Percentiles rank a stretch among this genome's conserved stretches.
Evolutionary conservation across 2,113 vertebrate species (phyloP).

Genomic region (Hypocryptadius cinnamomeus): DNA sequence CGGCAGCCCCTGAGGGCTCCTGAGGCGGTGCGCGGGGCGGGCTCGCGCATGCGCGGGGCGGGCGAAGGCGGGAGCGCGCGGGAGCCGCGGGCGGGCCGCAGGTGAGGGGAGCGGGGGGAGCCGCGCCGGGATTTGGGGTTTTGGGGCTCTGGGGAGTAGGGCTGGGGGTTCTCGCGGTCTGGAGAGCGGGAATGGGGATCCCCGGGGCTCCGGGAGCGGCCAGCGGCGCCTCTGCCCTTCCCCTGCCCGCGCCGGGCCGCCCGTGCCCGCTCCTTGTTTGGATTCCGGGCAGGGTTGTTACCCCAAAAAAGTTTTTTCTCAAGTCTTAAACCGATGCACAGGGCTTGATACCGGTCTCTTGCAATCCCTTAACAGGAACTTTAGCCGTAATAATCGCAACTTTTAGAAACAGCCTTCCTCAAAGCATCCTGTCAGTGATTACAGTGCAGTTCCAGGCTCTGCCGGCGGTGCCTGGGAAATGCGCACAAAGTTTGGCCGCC

Average conservation of each 20-base stretch:
- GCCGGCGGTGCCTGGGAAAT: not conserved
- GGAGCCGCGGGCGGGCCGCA: not conserved
- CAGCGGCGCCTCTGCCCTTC: not conserved
- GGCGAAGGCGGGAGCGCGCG: not conserved
- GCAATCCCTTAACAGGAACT: not conserved
- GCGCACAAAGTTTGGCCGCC: not conserved
- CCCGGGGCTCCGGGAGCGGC: not conserved
- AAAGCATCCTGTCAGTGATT: not conserved
- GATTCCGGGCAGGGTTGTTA: not conserved
- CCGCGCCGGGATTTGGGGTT: not conserved
- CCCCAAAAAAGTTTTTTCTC: not conserved
- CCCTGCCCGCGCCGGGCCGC: not conserved
- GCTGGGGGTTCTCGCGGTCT: accelerated
- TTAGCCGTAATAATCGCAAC: accelerated
- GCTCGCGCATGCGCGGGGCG: not conserved
- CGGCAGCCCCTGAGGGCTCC: not conserved
- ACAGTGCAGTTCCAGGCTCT: accelerated
- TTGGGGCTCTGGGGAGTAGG: not conserved
- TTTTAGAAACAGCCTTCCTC: not conserved
- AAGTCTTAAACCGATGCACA: not conserved
- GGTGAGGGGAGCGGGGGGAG: not conserved
- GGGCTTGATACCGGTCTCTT: accelerated
- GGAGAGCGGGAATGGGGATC: not conserved
- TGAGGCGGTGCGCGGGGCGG: not conserved
- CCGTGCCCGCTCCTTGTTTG: not conserved